Conservation (phyloP, 2,113 vertebrate species). For the Ptychochromis oligacanthus region DNA sequence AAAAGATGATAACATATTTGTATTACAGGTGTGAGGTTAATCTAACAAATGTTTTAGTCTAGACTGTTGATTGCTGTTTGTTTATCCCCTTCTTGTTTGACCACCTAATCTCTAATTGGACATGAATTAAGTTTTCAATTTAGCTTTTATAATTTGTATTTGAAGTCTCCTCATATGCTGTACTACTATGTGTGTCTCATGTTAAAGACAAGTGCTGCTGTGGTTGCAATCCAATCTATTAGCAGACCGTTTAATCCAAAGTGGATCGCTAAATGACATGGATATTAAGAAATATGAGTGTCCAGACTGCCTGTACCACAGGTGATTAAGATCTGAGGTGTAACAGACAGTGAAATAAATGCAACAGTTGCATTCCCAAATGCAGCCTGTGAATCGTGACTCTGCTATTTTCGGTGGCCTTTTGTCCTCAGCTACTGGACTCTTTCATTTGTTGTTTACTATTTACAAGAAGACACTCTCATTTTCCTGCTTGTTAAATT, state of each 20-base stretch:
- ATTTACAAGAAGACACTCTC: conserved; percentile 8
- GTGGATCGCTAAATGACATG: conserved; percentile 12
- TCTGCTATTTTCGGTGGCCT: neutral
- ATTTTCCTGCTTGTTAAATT: conserved; percentile 12
- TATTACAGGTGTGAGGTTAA: neutral
- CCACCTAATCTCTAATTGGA: neutral
- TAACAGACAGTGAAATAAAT: conserved; percentile 2
- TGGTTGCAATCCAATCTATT: conserved; percentile 15
- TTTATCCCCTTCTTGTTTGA: neutral
- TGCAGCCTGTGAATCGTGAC: conserved; percentile 4
- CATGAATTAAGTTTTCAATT: neutral
- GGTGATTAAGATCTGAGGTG: conserved; percentile 14
- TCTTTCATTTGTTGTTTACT: neutral
- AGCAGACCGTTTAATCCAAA: neutral
- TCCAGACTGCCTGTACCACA: conserved; percentile 12
- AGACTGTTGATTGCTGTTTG: neutral
- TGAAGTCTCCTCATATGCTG: neutral
- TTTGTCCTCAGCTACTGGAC: conserved; percentile 5
- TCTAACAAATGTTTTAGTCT: neutral
- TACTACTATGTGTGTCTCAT: neutral
- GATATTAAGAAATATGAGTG: conserved; percentile 25
- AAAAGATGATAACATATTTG: neutral
- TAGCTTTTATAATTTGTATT: neutral
- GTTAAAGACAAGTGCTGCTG: neutral
- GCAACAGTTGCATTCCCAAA: neutral